Conservation (phyloP, 2,797 vertebrate species). For the Buphagus erythrorhynchus region DNA sequence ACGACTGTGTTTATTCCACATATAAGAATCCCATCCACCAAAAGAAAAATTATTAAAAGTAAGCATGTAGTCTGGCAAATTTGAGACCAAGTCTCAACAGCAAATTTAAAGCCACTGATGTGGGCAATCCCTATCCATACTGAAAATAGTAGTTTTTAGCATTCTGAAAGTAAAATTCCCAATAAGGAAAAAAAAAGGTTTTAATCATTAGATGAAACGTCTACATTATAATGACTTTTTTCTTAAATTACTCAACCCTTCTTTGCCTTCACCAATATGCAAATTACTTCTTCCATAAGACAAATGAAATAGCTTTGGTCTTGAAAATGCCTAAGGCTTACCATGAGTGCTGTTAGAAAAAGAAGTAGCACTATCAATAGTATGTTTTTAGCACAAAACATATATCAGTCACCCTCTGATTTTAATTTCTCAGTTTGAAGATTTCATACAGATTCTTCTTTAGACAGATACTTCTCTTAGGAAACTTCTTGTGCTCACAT, state of each 20-base stretch:
- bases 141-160: background rate
- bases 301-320: background rate
- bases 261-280: background rate
- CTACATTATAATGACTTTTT: background rate
- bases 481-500: background rate
- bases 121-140: background rate
- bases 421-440: background rate
- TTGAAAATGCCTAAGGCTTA: background rate
- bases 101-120: background rate
- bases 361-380: background rate
- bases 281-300: background rate
- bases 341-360: background rate
- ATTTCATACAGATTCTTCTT: background rate
- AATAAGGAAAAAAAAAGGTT: background rate
- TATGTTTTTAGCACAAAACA: background rate
- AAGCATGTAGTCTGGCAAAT: background rate
- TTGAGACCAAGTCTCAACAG: background rate
- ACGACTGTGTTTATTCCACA: background rate
- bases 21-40: background rate
- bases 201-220: background rate
- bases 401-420: background rate
- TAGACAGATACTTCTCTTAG: background rate
- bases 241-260: background rate
- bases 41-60: background rate
- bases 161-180: background rate